These are phyloP conservation scores for Eristalis intricaria DNA, from an alignment of 2,888 invertebrate species.

Conservation along the genomic window DNA sequence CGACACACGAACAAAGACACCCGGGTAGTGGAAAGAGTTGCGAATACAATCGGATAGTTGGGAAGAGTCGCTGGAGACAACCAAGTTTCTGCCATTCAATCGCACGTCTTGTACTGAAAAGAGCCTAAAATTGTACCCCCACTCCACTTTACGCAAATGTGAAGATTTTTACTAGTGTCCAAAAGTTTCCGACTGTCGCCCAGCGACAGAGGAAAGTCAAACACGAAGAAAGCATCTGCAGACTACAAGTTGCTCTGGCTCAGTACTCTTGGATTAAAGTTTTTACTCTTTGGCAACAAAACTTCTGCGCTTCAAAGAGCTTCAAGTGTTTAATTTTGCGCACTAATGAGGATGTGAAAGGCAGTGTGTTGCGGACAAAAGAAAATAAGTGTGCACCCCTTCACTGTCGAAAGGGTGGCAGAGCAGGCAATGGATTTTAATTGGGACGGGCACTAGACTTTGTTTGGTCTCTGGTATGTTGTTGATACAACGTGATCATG, in stretches of 20 bases:
- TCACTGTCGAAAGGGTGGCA: neutral
- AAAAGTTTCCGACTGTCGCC: neutral
- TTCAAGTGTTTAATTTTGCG: constrained; percentile 28
- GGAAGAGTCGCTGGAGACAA: neutral
- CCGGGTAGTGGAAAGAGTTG: too few species aligned
- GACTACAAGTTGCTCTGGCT: neutral
- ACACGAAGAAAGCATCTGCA: constrained; percentile 4
- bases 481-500: neutral
- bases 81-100: neutral
- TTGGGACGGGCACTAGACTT: constrained; percentile 5
- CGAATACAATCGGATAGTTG: too few species aligned
- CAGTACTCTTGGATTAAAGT: constrained; percentile 7
- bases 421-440: constrained; percentile 5
- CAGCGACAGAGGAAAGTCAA: constrained; percentile 10
- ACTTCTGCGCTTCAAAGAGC: constrained; percentile 1
- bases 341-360: constrained; percentile 14
- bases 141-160: neutral
- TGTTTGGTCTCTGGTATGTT: neutral
- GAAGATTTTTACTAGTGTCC: neutral
- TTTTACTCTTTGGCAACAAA: constrained; percentile 6
- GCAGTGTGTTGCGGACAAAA: neutral
- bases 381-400: neutral
- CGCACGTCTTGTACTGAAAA: neutral
- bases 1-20: too few species aligned
- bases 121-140: neutral